A percentile compares a stretch with the other conserved stretches of the same genome.
phyloP scores from a whole-genome alignment of 1,140 invertebrate genomes.

The Helicoverpa armigera region DNA sequence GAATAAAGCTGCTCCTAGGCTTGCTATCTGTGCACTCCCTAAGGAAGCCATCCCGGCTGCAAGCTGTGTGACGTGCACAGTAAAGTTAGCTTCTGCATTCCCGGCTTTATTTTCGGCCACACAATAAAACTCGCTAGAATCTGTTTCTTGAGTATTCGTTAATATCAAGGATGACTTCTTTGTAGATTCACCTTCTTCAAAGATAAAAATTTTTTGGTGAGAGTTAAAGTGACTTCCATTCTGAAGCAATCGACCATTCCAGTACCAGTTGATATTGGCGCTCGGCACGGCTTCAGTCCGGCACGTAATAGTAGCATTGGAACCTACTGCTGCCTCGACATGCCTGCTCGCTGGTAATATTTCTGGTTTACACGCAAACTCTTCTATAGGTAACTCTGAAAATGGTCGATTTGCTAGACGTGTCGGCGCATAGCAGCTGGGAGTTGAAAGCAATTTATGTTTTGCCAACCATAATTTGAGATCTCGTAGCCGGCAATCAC shows the following conservation, averaged over 20 bases:
- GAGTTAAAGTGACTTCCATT: slow-evolving; percentile 93
- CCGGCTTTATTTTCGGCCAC: slow-evolving; percentile 97
- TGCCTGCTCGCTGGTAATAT: slow-evolving; percentile 92
- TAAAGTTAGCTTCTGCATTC: slow-evolving; percentile 96
- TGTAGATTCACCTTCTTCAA: slow-evolving; percentile 91
- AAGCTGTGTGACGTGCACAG: slow-evolving; percentile 92
- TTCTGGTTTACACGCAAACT: slow-evolving; percentile 95
- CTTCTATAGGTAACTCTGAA: slow-evolving; percentile 91
- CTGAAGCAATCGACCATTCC: slow-evolving; percentile 92
- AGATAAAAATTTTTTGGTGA: slow-evolving; percentile 93
- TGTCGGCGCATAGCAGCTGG: slow-evolving; percentile 91
- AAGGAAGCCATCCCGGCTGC: slow-evolving; percentile 92
- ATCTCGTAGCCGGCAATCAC: slow-evolving; percentile 94
- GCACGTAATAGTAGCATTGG: slow-evolving; percentile 94
- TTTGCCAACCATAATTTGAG: slow-evolving; percentile 94
- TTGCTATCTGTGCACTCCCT: slow-evolving; percentile 94
- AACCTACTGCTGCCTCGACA: slow-evolving; percentile 92
- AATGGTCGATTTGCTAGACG: slow-evolving; percentile 90
- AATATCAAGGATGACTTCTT: slow-evolving; percentile 94
- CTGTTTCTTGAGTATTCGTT: slow-evolving; percentile 94
- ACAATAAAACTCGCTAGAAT: slow-evolving; percentile 96
- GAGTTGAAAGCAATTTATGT: slow-evolving; percentile 93
- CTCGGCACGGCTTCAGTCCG: slow-evolving; percentile 92
- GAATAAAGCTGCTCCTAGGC: slow-evolving; percentile 93
- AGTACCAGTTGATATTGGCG: slow-evolving; percentile 95